Evolutionary conservation across 2,113 vertebrate species (phyloP), one percentile per base, ranked within the genome.

Genomic region (Elephantulus edwardii): DNA sequence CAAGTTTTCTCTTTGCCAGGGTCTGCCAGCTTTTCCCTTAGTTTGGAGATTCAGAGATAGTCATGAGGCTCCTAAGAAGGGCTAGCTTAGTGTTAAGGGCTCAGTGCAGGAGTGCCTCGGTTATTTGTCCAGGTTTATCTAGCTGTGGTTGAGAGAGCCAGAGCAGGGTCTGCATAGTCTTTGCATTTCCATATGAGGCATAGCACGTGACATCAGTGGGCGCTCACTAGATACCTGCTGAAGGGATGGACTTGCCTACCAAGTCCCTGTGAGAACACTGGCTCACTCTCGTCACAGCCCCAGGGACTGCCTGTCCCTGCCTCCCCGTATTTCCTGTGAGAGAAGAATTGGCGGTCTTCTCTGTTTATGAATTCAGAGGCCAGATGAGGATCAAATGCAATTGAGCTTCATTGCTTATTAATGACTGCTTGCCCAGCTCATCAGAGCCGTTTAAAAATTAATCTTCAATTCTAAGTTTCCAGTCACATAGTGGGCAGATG

Each of bases 361-460:
- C 77, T 79, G 35, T 16, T 83, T 52, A 9, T 8, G 28, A 33
- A 14, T 90, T 71, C 35, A 46, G 44, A 68, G 78, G 81, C 46
- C 72, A 42, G 46, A 62, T 17, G 38, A 77, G 35, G 44, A 82
- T 10, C 30, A 42, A 44, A 74, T 3, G 20, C 38, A 62, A 26
- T 19, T 54, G 48, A n/a, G 35, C 30, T 62, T 66, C 78, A n/a
- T 38, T 82, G 48, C 79, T 87, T 82, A 78, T 74, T 87, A 56
- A 81, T 20, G 79, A 75, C 20, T 11, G 50, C 76, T 86, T 38
- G 56, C 33, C 30, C 19, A 52, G 70, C 62, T 83, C 58, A 52
- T 44, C 40, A 52, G 86, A n/a, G 33, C 74, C 48, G 26, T 42
- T 92, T 81, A 75, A 42, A 44, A 66, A 46, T 62, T 54, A 82